Conservation (phyloP, 2,888 invertebrate species). For the Furcula furcula region DNA sequence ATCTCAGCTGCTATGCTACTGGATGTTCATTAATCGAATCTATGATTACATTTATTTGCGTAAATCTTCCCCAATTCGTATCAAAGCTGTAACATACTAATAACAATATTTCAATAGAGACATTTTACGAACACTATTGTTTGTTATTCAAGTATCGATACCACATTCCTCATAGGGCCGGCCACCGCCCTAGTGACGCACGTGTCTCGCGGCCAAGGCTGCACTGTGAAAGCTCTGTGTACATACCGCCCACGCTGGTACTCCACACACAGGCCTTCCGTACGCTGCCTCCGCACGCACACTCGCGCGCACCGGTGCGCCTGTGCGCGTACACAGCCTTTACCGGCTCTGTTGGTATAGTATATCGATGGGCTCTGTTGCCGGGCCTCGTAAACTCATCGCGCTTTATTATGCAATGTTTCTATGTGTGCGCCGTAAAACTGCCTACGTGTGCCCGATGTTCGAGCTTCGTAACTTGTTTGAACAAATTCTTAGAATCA, state of each 20-base stretch:
- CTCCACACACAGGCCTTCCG: constrained; percentile 21
- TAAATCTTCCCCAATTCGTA: too few species aligned
- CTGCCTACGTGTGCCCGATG: constrained; percentile 41
- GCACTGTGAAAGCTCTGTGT: constrained; percentile 75
- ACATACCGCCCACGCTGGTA: constrained; percentile 53
- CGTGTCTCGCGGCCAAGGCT: constrained; percentile 81
- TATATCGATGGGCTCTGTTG: constrained; percentile 32
- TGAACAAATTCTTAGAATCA: constrained; percentile 73
- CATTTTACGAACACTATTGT: too few species aligned
- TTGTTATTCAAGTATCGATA: constrained; percentile 22
- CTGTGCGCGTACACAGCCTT: constrained; percentile 17
- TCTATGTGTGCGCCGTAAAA: constrained; percentile 40
- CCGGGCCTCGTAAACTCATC: constrained; percentile 34
- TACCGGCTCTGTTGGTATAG: too few species aligned
- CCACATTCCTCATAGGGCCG: constrained; percentile 29
- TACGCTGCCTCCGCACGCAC: constrained; percentile 14
- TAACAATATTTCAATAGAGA: too few species aligned
- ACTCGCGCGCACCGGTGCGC: constrained; percentile 9
- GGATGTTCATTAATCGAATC: too few species aligned
- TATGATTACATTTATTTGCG: too few species aligned
- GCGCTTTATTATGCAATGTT: constrained; percentile 17
- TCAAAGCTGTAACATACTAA: too few species aligned
- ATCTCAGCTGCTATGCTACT: too few species aligned
- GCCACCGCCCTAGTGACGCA: constrained; percentile 66
- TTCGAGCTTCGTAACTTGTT: constrained; percentile 64